phyloP scores from a whole-genome alignment of 2,797 vertebrate species.

The Danio aesculapii region DNA sequence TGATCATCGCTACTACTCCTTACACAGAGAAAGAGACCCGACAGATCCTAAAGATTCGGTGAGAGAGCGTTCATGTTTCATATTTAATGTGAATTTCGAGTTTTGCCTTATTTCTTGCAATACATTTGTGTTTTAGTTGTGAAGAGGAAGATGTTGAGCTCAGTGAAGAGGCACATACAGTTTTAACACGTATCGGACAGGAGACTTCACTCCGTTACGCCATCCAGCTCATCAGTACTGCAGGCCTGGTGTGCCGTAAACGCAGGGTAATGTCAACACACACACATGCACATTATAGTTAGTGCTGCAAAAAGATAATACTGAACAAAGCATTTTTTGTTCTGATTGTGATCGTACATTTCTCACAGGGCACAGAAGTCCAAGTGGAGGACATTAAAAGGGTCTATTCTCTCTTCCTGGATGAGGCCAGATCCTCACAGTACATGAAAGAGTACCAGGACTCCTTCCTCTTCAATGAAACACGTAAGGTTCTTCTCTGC shows the following conservation, averaged over 20 bases:
- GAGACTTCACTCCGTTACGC: constrained; percentile 94
- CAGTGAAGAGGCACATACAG: constrained; percentile 91
- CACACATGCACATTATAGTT: neutral
- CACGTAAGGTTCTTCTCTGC: constrained; percentile 80
- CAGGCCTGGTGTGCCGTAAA: constrained; percentile 92
- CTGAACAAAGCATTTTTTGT: neutral
- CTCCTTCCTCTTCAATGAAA: constrained; percentile 94
- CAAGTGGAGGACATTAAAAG: constrained; percentile 95
- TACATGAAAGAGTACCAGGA: constrained; percentile 98
- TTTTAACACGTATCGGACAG: constrained; percentile 93
- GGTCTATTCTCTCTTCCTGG: constrained; percentile 94
- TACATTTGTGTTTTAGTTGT: constrained; percentile 77
- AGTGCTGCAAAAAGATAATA: neutral
- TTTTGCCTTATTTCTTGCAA: neutral
- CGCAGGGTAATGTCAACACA: constrained; percentile 81
- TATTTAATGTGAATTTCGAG: neutral
- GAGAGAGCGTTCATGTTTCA: constrained; percentile 7
- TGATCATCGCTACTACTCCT: constrained; percentile 91
- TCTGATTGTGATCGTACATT: neutral
- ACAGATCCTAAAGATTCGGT: constrained; percentile 96
- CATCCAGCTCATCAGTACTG: constrained; percentile 95
- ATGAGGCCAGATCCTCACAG: constrained; percentile 91
- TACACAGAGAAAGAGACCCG: constrained; percentile 94
- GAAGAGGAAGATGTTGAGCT: constrained; percentile 96
- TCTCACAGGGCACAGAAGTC: constrained; percentile 88